Conservation (phyloP, 1,140 invertebrate genomes). For the Limonius californicus region DNA sequence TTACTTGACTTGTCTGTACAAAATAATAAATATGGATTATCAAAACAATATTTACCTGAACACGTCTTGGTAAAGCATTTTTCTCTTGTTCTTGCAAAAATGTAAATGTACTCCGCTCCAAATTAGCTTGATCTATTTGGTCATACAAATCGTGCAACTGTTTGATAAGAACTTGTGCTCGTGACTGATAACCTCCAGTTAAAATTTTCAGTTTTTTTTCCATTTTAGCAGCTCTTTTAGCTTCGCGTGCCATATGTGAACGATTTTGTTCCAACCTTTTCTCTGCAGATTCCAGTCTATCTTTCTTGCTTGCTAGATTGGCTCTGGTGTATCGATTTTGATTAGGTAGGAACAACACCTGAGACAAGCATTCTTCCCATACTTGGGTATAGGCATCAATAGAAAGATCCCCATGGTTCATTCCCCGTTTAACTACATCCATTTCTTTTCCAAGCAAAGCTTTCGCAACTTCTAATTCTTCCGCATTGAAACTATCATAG, state of each 20-base stretch:
- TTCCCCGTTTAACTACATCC: conserved; percentile 85
- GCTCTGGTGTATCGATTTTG: conserved; percentile 76
- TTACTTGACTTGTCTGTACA: too few relatives aligned
- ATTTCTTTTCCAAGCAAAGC: conserved; percentile 76
- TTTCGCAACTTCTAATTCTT: conserved; percentile 69
- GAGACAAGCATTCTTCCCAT: conserved; percentile 94
- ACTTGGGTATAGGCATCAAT: conserved; percentile 89
- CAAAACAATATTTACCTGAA: conserved; percentile 47
- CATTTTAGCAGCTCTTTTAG: conserved; percentile 93
- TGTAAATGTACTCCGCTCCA: conserved; percentile 91
- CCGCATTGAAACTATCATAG: conserved; percentile 65
- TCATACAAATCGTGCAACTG: conserved; percentile 84
- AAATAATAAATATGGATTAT: background rate
- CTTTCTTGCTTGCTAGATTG: conserved; percentile 92
- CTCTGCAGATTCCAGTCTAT: conserved; percentile 89
- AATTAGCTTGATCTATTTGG: conserved; percentile 82
- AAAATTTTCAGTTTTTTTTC: conserved; percentile 97
- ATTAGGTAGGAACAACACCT: conserved; percentile 49
- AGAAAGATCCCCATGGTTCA: conserved; percentile 91
- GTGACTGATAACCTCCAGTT: conserved; percentile 84
- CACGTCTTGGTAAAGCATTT: conserved; percentile 82
- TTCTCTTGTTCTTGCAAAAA: conserved; percentile 88
- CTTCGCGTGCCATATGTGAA: conserved; percentile 90
- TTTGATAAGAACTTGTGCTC: conserved; percentile 84
- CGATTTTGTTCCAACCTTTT: conserved; percentile 91